Evolutionary conservation across 2,797 vertebrate species (phyloP).

Genomic region (Miopithecus talapoin): DNA sequence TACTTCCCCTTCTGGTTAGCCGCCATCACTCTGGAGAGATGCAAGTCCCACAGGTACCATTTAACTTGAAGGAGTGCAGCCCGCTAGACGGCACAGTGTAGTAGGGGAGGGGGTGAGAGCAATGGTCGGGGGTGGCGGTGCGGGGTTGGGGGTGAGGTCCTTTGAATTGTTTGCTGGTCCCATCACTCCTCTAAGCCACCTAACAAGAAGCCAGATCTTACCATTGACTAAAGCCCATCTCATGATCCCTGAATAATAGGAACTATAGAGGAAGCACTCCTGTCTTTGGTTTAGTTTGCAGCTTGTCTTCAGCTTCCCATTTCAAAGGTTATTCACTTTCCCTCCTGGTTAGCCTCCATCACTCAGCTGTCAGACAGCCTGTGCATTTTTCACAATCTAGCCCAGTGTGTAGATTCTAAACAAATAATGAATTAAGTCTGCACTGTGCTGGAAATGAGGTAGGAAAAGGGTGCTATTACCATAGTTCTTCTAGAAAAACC

Average conservation of each 20-base stretch:
- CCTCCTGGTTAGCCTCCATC: neutral
- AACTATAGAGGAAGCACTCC: neutral
- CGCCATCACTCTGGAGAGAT: neutral
- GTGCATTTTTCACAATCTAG: neutral
- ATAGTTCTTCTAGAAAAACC: conserved; percentile 11
- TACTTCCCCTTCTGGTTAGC: neutral
- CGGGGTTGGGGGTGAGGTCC: neutral
- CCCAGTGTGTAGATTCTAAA: neutral
- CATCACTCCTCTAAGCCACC: neutral
- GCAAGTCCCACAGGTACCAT: neutral
- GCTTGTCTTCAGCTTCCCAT: neutral
- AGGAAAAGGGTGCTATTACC: neutral
- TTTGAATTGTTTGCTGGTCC: neutral
- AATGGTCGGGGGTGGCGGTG: neutral
- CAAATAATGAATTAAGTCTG: neutral
- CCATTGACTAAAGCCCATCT: neutral
- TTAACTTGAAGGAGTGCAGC: neutral
- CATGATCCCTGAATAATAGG: neutral
- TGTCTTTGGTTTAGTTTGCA: neutral
- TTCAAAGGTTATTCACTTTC: neutral
- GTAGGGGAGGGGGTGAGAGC: no score
- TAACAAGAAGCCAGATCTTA: neutral
- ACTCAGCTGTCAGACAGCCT: neutral
- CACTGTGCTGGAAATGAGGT: neutral
- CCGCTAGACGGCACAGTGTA: neutral